Evolutionary conservation across 1,140 invertebrate genomes (phyloP).

Genomic region (Trichonephila inaurata): DNA sequence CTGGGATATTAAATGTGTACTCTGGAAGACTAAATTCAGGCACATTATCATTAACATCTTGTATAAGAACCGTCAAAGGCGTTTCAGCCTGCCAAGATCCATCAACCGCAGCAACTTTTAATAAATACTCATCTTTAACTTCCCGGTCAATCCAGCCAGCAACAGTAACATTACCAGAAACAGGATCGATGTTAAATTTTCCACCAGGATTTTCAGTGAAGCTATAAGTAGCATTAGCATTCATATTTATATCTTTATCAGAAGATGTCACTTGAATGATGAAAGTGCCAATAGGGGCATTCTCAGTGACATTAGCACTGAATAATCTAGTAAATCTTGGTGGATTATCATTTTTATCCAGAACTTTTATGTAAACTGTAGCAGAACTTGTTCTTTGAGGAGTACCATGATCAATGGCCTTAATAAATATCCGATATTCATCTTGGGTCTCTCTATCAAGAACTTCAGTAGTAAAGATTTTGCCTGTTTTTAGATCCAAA

Average conservation of each 20-base stretch:
- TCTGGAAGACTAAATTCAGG: constrained; percentile 93
- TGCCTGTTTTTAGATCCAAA: constrained; percentile 89
- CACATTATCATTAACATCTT: constrained; percentile 96
- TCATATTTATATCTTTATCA: constrained; percentile 91
- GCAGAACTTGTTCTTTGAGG: constrained; percentile 91
- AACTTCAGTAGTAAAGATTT: constrained; percentile 90
- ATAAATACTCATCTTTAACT: constrained; percentile 92
- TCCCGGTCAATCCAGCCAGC: constrained; percentile 91
- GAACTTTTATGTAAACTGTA: constrained; percentile 90
- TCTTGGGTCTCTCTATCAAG: constrained; percentile 94
- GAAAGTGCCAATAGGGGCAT: constrained; percentile 94
- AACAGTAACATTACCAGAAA: constrained; percentile 95
- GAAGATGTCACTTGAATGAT: constrained; percentile 95
- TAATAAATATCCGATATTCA: constrained; percentile 90
- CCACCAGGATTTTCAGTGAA: constrained; percentile 93
- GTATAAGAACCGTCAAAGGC: constrained; percentile 93
- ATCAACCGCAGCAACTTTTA: constrained; percentile 93
- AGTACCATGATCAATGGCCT: constrained; percentile 92
- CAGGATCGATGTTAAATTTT: constrained; percentile 93
- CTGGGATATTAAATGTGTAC: constrained; percentile 95
- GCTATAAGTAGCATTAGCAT: constrained; percentile 93
- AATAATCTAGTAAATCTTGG: constrained; percentile 95
- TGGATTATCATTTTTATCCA: constrained; percentile 97
- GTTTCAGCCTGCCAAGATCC: constrained; percentile 94
- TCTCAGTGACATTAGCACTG: constrained; percentile 97